Base-by-base conservation (phyloP, 30 jellyfish, hydroid and myxozoan species). In the Hydra vulgaris region DNA sequence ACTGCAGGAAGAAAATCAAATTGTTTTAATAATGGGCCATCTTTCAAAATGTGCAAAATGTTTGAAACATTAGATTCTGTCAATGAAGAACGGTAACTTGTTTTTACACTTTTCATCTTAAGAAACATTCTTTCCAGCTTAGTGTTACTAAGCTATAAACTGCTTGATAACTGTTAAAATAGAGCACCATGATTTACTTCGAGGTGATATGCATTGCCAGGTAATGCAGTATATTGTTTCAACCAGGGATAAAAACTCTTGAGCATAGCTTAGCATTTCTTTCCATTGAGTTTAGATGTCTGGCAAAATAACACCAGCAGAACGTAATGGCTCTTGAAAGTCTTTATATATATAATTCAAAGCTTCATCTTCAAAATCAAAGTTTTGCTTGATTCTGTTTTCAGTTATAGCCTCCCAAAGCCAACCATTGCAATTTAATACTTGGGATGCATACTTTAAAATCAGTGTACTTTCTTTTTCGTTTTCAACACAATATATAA, bases 361-460 rank as follows among this genome's bases (percentile, higher is more conserved):
- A 20, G 17, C 83, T 27, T 78, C 85, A n/a, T 78, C 85, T 15
- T 26, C 85, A 78, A 78, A 78, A n/a, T 78, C 82, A 19, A 17
- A 16, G 27, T 18, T 22, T 17, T n/a, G n/a, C n/a, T 15, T 17
- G 22, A 22, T 26, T 18, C 18, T 73, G 27, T 74, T 27, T 26
- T 26, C 82, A 27, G 18, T 73, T 22, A 19, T n/a, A 23, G 17
- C 27, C 18, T 20, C 74, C 18, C 73, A 27, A 27, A 22, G 18
- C 82, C 82, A 26, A 15, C 72, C 82, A 18, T 74, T 27, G 17
- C 22, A 18, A 27, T 74, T 74, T 74, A 74, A 74, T 22, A 74
- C 27, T 74, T 74, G 82, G 22, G 18, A 17, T 15, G 26, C 82
- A 27, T 74, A 20, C 18, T 27, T 22, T 17, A 26, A 74, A 19